A percentile compares a stretch with the other conserved stretches of the same genome.
Evolutionary conservation across 2,797 vertebrate species (phyloP).

Genomic region (Oryzias dopingdopingensis): DNA sequence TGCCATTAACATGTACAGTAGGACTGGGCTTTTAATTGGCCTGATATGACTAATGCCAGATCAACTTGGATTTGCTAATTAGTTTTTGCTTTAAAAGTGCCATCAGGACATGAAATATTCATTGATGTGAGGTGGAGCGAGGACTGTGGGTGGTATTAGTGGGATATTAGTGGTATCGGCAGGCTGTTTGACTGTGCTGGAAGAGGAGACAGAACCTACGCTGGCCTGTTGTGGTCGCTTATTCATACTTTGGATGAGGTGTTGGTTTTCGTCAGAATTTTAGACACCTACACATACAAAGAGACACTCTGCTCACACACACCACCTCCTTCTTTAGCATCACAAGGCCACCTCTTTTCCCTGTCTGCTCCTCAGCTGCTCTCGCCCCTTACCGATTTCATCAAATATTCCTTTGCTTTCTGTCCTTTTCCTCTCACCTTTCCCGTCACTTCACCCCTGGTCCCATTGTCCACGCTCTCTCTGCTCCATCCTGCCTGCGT

Average conservation of each 20-base stretch:
- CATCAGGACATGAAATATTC: constrained; percentile 83
- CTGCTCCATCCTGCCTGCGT: constrained; percentile 5
- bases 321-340: constrained; percentile 63
- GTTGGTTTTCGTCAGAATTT: constrained; percentile 70
- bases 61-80: constrained; percentile 84
- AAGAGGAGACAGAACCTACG: constrained; percentile 66
- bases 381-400: constrained; percentile 31
- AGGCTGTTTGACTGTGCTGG: constrained; percentile 57
- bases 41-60: constrained; percentile 81
- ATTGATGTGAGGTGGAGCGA: constrained; percentile 76
- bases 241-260: constrained; percentile 73
- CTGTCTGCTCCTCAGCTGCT: constrained; percentile 16
- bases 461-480: constrained; percentile 29
- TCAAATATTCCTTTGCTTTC: constrained; percentile 42
- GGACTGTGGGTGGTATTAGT: constrained; percentile 78
- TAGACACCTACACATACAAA: constrained; percentile 56
- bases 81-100: constrained; percentile 81
- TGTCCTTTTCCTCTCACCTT: constrained; percentile 51
- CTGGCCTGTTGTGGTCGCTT: constrained; percentile 68
- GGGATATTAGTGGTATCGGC: constrained; percentile 73
- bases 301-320: constrained; percentile 28
- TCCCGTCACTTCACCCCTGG: constrained; percentile 36
- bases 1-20: constrained; percentile 81
- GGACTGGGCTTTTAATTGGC: constrained; percentile 80
- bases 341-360: constrained; percentile 57